A percentile compares a stretch with the other conserved stretches of the same genome.
These are phyloP conservation scores for Leptinotarsa texana DNA, from an alignment of 1,140 invertebrate genomes.

Conservation along the genomic window DNA sequence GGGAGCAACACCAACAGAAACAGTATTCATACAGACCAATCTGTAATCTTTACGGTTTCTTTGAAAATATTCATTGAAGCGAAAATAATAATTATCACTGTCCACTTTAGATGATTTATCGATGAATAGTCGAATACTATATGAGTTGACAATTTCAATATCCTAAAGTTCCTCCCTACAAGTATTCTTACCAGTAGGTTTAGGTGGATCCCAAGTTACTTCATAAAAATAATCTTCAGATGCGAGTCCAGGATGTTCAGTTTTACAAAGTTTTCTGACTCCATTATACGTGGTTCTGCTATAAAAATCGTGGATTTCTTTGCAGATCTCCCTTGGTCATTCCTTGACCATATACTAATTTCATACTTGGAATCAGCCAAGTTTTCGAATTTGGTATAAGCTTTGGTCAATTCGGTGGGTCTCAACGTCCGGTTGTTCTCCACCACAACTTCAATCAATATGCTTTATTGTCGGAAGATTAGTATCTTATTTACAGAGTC, in stretches of 20 bases:
- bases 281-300: constrained; percentile 55
- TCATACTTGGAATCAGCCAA: constrained; percentile 56
- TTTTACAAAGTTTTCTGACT: too few species aligned
- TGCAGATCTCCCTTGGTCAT: constrained; percentile 63
- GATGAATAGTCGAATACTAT: constrained; percentile 32
- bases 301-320: constrained; percentile 64
- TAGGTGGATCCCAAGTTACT: too few species aligned
- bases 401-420: constrained; percentile 57
- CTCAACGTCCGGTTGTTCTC: constrained; percentile 52
- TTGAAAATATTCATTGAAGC: constrained; percentile 2
- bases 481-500: too few species aligned
- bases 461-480: too few species aligned
- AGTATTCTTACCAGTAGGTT: too few species aligned
- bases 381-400: constrained; percentile 61
- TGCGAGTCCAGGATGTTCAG: too few species aligned
- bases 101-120: constrained; percentile 24
- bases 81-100: constrained; percentile 23
- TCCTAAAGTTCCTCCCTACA: too few species aligned
- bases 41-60: neutral
- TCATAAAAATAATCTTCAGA: too few species aligned
- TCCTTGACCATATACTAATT: constrained; percentile 62
- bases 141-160: constrained; percentile 28
- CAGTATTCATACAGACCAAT: constrained; percentile 38
- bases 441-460: constrained; percentile 43
- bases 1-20: constrained; percentile 53